phyloP scores from a whole-genome alignment of 2,113 vertebrate species.

The Andinoacara biseriatus region DNA sequence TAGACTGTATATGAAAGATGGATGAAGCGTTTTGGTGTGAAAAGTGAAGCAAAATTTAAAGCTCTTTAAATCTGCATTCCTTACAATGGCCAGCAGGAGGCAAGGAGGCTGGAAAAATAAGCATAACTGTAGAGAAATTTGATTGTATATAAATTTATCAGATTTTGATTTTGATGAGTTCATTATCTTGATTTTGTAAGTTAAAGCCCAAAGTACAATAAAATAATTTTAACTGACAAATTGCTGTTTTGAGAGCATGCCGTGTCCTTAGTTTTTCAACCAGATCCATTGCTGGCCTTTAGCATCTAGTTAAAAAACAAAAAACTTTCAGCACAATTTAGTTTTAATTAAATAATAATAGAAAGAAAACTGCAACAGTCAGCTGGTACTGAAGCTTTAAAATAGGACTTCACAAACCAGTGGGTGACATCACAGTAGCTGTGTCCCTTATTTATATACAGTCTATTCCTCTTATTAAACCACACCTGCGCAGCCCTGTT shows the following conservation, averaged over 20 bases:
- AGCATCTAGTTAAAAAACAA: not conserved
- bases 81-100: too few species aligned
- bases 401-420: accelerated
- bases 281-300: too few species aligned
- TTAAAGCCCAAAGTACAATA: not conserved
- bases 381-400: not conserved
- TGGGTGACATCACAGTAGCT: not conserved
- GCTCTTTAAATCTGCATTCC: too few species aligned
- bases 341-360: not conserved
- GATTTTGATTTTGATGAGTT: not conserved
- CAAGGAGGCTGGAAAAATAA: not conserved
- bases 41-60: too few species aligned
- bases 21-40: too few species aligned
- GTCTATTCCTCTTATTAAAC: not conserved
- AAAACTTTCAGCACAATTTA: not conserved
- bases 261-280: too few species aligned
- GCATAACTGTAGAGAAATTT: not conserved
- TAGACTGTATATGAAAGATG: too few species aligned
- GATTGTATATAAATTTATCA: not conserved
- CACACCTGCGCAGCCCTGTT: not conserved
- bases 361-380: not conserved
- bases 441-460: not conserved
- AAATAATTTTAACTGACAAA: not conserved
- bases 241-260: too few species aligned
- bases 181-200: not conserved